Base-by-base conservation (phyloP, 2,113 vertebrate species). In the Aepyceros melampus region DNA sequence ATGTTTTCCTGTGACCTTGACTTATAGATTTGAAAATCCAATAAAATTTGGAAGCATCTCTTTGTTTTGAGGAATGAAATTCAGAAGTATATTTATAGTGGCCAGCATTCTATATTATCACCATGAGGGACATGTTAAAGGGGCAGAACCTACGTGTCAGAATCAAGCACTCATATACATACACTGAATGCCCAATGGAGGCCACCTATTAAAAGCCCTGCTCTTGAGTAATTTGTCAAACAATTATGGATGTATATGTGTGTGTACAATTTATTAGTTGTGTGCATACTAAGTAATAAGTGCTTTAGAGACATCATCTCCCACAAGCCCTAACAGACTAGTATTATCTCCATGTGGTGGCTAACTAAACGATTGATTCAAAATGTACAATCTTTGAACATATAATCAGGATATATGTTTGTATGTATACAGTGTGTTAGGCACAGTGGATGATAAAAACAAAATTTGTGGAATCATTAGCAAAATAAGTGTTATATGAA, bases 31-130 rank as follows among this genome's bases (percentile, higher is more conserved):
- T 29, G 62, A 82, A 87, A 78, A 60, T 76, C 16, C 74, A 94
- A 82, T 95, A 58, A 29, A 95, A 55, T 84, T 45, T 85, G 40
- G 7, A 79, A 7, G 87, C 2, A 49, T 67, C 36, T 3, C 9
- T 6, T 87, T 64, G 82, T 83, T 93, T 84, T 56, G 62, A 91
- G 17, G 47, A 91, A 91, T 47, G 27, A 43, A 91, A 67, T 89
- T 96, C 27, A 91, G 67, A 45, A 47, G 0, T 49, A 7, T 62
- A 13, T 58, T 74, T 76, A 25, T 31, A 21, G 14, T 36, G 33
- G 3, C 31, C 56, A 23, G 47, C 27, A 74, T 56, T 90, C 51
- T 71, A 25, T 71, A 31, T 47, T 64, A n/a, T 64, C 87, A 87
- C 36, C 1, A 0, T 40, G 19, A 91, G 23, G n/a, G 16, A 56